A percentile compares a stretch with the other conserved stretches of the same genome.
These are phyloP conservation scores for Ecdyonurus torrentis DNA, from an alignment of 2,888 invertebrate genomes.

Conservation along the genomic window DNA sequence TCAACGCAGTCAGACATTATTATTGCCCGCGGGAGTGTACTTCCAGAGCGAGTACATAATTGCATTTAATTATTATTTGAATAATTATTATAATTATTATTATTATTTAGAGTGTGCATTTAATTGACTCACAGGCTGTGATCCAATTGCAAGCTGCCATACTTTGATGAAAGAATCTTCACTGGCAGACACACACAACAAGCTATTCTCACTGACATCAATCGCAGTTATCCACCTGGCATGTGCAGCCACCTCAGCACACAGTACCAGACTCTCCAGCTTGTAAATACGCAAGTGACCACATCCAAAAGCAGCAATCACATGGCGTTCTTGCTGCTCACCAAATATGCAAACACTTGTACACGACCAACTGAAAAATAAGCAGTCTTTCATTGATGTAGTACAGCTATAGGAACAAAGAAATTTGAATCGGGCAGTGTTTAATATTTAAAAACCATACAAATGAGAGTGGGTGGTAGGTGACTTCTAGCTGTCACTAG, in stretches of 20 bases:
- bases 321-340: constrained; percentile 8
- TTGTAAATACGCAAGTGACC: constrained; percentile 19
- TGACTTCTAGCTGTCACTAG: too few species aligned
- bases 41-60: too few species aligned
- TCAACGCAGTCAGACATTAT: too few species aligned
- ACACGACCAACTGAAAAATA: constrained; percentile 16
- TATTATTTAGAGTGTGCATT: too few species aligned
- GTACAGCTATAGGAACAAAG: neutral
- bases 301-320: constrained; percentile 19
- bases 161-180: constrained; percentile 21
- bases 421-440: too few species aligned
- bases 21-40: too few species aligned
- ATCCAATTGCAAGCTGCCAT: constrained; percentile 19
- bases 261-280: constrained; percentile 11
- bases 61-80: too few species aligned
- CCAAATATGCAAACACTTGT: constrained; percentile 17
- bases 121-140: too few species aligned
- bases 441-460: too few species aligned
- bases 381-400: neutral
- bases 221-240: constrained; percentile 20
- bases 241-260: constrained; percentile 20
- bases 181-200: constrained; percentile 17
- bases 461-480: too few species aligned
- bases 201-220: constrained; percentile 17
- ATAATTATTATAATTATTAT: too few species aligned